A percentile compares a stretch with the other conserved stretches of the same genome.
Conservation (phyloP, 2,797 vertebrate genomes). For the Phrynocephalus forsythii region DNA sequence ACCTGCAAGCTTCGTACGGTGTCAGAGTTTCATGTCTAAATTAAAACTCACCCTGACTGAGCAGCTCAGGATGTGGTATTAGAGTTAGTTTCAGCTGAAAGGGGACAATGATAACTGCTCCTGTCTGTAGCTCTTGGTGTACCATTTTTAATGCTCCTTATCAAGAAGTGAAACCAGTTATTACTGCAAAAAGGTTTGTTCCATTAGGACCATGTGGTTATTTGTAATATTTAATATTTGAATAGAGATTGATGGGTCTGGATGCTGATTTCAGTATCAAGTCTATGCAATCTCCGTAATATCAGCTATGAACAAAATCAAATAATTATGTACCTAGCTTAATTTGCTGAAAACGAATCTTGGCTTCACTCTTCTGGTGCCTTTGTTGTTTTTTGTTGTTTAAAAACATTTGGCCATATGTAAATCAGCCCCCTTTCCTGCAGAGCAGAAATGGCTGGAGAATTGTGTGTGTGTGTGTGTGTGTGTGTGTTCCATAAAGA, state of each 20-base stretch:
- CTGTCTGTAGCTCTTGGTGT: not conserved
- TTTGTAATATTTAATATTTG: not conserved
- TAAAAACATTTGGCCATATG: no score
- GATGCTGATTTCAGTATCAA: not conserved
- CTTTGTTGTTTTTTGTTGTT: no score
- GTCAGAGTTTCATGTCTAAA: not conserved
- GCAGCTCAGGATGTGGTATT: fast-evolving
- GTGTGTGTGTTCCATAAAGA: no score
- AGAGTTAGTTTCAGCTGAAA: not conserved
- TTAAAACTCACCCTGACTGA: not conserved
- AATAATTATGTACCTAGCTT: no score
- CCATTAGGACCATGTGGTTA: not conserved
- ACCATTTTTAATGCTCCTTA: not conserved
- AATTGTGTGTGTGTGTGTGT: no score
- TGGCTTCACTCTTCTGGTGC: no score
- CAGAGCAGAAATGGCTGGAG: no score
- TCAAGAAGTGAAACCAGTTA: no score
- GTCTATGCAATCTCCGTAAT: not conserved
- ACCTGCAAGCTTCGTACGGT: not conserved
- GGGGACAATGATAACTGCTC: fast-evolving
- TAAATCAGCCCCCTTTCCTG: no score
- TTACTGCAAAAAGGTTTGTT: not conserved
- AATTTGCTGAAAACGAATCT: no score
- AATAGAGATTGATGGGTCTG: not conserved
- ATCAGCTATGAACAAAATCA: no score